Evolutionary conservation across 2,113 vertebrate genomes (phyloP).

Genomic region (Sciurus niger): DNA sequence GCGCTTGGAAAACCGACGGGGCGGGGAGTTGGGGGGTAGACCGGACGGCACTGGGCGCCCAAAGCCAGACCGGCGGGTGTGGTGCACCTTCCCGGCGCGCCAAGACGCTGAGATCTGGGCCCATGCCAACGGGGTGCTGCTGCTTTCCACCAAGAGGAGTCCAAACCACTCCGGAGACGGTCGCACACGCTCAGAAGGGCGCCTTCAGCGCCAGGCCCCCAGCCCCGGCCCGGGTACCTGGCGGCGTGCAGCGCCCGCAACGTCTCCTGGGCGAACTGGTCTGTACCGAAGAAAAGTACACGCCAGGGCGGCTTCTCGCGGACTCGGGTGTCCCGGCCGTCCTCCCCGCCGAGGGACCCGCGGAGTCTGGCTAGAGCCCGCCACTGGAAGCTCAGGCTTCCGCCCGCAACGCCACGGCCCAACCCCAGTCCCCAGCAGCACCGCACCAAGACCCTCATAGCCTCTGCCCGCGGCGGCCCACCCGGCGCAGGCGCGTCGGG

Average conservation of each 20-base stretch:
- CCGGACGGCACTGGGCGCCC: rapidly evolving
- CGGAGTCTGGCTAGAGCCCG: not conserved
- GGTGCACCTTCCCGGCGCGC: not conserved
- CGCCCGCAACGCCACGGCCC: rapidly evolving
- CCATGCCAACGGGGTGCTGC: not conserved
- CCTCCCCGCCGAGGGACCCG: slow-evolving; percentile 1
- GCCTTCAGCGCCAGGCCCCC: not conserved
- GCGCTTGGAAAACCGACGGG: not conserved
- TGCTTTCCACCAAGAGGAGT: rapidly evolving
- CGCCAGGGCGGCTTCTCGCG: slow-evolving; percentile 91
- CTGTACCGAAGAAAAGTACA: slow-evolving; percentile 95
- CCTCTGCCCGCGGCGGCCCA: not conserved
- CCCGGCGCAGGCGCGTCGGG: slow-evolving; percentile 48
- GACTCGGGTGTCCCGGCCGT: not conserved
- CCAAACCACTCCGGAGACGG: too few species aligned
- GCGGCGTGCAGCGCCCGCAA: slow-evolving; percentile 89
- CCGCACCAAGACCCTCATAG: not conserved
- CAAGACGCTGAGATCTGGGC: not conserved
- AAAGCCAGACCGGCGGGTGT: not conserved
- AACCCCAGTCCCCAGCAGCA: not conserved
- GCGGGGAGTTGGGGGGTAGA: not conserved
- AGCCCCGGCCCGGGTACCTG: slow-evolving; percentile 86
- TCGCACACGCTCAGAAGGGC: not conserved
- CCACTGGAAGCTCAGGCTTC: not conserved
- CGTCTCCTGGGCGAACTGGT: slow-evolving; percentile 92